These are phyloP conservation scores for Coregonus clupeaformis DNA, from an alignment of 2,113 vertebrate species.

Conservation along the genomic window DNA sequence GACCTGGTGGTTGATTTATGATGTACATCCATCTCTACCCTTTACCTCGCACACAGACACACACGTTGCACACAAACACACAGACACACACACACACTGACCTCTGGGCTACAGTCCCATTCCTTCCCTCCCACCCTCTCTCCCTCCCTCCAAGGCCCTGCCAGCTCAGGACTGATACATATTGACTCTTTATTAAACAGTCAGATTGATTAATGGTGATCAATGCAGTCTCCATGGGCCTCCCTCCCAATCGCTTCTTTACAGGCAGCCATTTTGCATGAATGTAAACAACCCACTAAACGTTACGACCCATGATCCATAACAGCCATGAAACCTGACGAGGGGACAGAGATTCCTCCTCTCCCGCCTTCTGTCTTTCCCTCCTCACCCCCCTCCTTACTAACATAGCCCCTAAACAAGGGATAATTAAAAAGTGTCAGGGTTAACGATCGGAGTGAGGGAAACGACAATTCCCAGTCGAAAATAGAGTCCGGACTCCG, in stretches of 20 bases:
- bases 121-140: neutral
- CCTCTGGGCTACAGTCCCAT: no score
- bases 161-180: neutral
- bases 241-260: neutral
- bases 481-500: neutral
- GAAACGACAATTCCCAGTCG: neutral
- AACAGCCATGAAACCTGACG: neutral
- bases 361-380: neutral
- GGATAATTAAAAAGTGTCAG: conserved; percentile 9
- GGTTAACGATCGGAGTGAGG: neutral
- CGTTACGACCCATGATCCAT: neutral
- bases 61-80: no score
- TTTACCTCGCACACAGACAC: neutral
- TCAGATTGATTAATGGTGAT: neutral
- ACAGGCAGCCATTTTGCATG: neutral
- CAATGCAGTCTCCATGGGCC: neutral
- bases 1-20: neutral
- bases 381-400: neutral
- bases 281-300: neutral
- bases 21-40: neutral
- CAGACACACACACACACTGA: neutral
- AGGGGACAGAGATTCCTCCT: neutral
- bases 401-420: conserved; percentile 3
- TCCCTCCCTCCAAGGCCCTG: neutral
- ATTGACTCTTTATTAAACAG: neutral